Conservation (phyloP, 2,113 vertebrate genomes). For the Thamnophis sirtalis region DNA sequence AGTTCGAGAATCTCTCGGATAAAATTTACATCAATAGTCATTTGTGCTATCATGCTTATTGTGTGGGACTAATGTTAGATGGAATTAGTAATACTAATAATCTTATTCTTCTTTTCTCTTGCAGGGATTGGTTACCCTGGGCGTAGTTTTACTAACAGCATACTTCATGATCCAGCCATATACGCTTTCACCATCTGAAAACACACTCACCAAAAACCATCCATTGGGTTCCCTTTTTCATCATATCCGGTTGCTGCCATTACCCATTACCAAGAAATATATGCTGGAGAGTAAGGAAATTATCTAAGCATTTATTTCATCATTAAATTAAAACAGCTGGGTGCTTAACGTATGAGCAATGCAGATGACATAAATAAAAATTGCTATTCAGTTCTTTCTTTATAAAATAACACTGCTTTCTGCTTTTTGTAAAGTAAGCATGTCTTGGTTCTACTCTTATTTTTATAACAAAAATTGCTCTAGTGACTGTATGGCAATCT, state of each 20-base stretch:
- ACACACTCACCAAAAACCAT: slow-evolving; percentile 71
- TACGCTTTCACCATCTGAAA: slow-evolving; percentile 71
- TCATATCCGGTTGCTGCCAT: slow-evolving; percentile 84
- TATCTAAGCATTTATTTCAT: slow-evolving; percentile 23
- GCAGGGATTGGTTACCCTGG: slow-evolving; percentile 78
- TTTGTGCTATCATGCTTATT: background rate
- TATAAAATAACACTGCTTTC: background rate
- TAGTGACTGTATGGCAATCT: background rate
- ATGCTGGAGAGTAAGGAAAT: slow-evolving; percentile 81
- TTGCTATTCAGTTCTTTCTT: background rate
- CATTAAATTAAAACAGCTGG: background rate
- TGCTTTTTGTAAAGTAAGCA: background rate
- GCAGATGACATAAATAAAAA: slow-evolving; percentile 39
- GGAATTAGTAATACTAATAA: slow-evolving; percentile 5
- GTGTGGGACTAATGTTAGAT: background rate
- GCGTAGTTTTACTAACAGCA: slow-evolving; percentile 78
- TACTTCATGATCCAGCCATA: slow-evolving; percentile 83
- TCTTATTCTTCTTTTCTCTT: slow-evolving; percentile 35
- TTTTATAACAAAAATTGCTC: background rate
- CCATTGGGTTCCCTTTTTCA: slow-evolving; percentile 84
- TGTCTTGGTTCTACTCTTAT: background rate
- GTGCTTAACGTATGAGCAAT: slow-evolving; percentile 20
- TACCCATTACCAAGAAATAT: slow-evolving; percentile 94
- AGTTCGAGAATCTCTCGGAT: background rate
- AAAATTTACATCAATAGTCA: background rate